These are phyloP conservation scores for Lonchura striata DNA, from an alignment of 2,113 vertebrate genomes.

Conservation along the genomic window DNA sequence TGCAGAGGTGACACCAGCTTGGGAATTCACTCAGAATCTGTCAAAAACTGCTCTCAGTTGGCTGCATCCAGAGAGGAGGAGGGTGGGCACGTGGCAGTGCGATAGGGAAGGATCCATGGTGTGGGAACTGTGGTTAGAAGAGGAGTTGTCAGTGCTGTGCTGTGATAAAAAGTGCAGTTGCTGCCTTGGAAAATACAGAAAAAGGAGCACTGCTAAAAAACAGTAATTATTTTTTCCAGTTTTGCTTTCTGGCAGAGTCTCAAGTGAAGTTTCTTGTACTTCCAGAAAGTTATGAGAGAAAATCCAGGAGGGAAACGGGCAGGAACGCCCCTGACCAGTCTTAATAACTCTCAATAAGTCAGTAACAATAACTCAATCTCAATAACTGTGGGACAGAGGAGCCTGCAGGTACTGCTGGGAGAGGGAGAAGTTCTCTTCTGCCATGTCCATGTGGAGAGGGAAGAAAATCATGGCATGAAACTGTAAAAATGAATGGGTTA, in stretches of 20 bases:
- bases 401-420: neutral
- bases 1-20: accelerated
- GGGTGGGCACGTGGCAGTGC: accelerated
- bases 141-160: neutral
- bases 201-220: neutral
- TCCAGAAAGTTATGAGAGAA: neutral
- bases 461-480: neutral
- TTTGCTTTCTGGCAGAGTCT: neutral
- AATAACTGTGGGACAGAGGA: neutral
- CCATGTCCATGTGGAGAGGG: accelerated
- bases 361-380: neutral
- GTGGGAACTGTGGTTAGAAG: neutral
- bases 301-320: neutral
- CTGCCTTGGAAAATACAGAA: neutral
- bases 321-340: accelerated
- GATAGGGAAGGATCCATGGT: accelerated
- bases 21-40: neutral
- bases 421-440: neutral
- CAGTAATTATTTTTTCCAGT: neutral
- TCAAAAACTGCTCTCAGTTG: neutral
- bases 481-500: neutral
- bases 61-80: neutral
- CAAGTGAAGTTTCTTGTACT: neutral
- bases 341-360: accelerated
- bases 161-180: neutral